Base-by-base conservation (phyloP, 2,888 invertebrate species). In the Reticulitermes lucifugus region DNA sequence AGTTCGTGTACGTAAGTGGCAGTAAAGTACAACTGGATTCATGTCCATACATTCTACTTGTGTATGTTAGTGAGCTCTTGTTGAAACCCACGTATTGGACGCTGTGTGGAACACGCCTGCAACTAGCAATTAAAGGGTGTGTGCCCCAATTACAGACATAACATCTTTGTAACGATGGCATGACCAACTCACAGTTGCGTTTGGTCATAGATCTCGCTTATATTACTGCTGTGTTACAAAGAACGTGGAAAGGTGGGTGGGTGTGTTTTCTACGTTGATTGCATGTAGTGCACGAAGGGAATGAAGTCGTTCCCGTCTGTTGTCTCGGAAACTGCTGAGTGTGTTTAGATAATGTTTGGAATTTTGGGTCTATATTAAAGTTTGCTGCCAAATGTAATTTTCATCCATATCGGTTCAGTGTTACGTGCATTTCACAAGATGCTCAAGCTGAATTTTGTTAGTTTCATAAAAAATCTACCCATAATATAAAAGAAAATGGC, bases 61-160 rank as follows among this genome's bases (percentile, higher is more conserved):
- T 65, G 65, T 55, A 18, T 25, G n/a, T 25, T n/a, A 25, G 65
- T n/a, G 65, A 0, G 4, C 0, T 65, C 4, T 65, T n/a, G 65
- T 25, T 55, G 55, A 55, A 55, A 55, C 2, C 55, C 55, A 70
- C 41, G 73, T 29, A 35, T 35, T 41, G 41, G 73, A 73, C 18
- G 73, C 73, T 9, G 14, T 73, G 73, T 73, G 18, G 18, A 35
- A 41, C 73, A 35, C 41, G 73, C 29, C 73, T 41, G 18, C 21
- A 41, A 73, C 73, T 3, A 4, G 73, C 41, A 73, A 73, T 73
- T 73, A 73, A 41, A 73, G 73, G 35, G 41, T 41, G 73, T 73
- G 41, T 73, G 41, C 18, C 25, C 73, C 73, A 73, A 6, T 73
- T 73, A 73, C 73, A 73, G 41, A 41, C 41, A 73, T 73, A 41